Percentiles rank a stretch among this genome's conserved stretches.
Conservation (phyloP, 2,797 vertebrate genomes). For the Leptodactylus fallax region DNA sequence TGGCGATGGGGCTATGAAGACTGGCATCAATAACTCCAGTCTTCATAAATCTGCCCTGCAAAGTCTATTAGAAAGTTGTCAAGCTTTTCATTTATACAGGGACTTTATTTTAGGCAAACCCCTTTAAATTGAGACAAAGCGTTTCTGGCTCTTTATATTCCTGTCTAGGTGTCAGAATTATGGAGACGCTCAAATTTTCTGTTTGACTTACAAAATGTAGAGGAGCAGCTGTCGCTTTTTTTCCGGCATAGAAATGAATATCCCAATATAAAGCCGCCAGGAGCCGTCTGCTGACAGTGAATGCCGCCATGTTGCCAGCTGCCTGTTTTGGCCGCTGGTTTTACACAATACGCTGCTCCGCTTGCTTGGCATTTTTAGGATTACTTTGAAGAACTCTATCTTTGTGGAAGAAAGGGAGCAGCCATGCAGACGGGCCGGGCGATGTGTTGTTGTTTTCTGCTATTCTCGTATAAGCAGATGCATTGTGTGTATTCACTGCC, state of each 20-base stretch:
- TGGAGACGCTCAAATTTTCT: constrained; percentile 5
- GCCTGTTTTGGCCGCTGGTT: constrained; percentile 18
- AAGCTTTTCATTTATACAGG: no score
- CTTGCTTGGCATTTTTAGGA: constrained; percentile 29
- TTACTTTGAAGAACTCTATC: constrained; percentile 1
- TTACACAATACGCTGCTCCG: constrained; percentile 10
- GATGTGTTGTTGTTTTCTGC: neutral
- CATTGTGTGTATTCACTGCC: neutral
- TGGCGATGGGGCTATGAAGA: no score
- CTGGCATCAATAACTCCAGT: no score
- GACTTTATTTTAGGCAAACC: neutral
- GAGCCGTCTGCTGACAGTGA: constrained; percentile 1
- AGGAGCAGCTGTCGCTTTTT: constrained; percentile 33
- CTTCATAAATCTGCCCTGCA: no score
- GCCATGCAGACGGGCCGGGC: neutral
- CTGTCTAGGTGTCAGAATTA: neutral
- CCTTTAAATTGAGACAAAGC: neutral
- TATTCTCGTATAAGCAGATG: neutral
- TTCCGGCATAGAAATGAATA: neutral
- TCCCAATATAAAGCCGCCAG: constrained; percentile 18
- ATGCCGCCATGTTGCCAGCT: constrained; percentile 10
- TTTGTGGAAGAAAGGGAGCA: neutral
- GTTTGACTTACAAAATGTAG: neutral
- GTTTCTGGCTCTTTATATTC: no score
- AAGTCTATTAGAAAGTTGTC: no score